phyloP scores from a whole-genome alignment of 2,797 vertebrate genomes.

The Bradypodion pumilum region DNA sequence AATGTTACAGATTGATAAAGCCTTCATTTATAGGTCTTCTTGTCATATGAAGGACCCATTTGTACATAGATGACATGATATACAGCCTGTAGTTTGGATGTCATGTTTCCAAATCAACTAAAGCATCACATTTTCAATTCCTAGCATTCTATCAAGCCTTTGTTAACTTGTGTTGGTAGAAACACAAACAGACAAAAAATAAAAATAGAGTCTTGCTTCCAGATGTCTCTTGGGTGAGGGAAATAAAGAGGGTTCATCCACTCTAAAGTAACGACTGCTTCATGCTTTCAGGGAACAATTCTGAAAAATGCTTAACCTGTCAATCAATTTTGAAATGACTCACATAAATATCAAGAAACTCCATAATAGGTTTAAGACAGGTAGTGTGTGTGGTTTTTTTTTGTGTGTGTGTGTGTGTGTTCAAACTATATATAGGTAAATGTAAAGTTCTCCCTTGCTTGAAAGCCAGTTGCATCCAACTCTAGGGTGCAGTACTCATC shows the following conservation, averaged over 20 bases:
- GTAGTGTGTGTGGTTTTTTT: too few species aligned
- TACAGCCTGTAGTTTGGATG: background rate
- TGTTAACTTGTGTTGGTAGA: background rate
- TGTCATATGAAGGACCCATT: background rate
- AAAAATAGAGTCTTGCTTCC: background rate
- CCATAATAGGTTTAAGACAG: background rate
- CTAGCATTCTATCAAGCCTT: background rate
- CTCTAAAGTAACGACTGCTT: too few species aligned
- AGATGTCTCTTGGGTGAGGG: background rate
- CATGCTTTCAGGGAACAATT: background rate
- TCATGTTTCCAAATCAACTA: slow-evolving; percentile 3
- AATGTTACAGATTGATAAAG: slow-evolving; percentile 3
- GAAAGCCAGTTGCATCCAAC: too few species aligned
- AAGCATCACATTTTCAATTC: background rate
- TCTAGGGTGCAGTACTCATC: too few species aligned
- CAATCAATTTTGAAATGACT: too few species aligned
- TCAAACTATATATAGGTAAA: too few species aligned
- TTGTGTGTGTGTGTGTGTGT: too few species aligned
- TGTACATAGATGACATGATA: slow-evolving; percentile 12
- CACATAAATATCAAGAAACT: background rate
- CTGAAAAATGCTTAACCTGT: background rate
- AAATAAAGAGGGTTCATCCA: background rate
- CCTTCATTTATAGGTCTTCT: slow-evolving; percentile 7
- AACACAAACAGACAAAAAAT: background rate
- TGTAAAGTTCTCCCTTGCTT: too few species aligned